Conservation (phyloP, 53 echinoderm and acorn worm genomes). For the Pentamera pediparva region DNA sequence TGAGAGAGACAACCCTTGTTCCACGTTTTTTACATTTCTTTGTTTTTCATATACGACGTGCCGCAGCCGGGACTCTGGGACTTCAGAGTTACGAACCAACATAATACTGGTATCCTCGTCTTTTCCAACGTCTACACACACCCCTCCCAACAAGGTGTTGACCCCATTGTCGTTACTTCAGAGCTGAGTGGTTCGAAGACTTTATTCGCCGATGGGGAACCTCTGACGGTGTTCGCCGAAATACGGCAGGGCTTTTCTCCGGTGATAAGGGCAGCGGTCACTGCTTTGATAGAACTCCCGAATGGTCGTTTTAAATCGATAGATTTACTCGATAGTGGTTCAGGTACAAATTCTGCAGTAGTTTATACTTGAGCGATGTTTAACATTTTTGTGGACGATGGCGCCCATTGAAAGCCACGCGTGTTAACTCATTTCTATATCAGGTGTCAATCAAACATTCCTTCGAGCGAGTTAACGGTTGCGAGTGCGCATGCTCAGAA, state of each 20-base stretch:
- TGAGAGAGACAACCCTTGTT: no score
- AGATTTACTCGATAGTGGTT: no score
- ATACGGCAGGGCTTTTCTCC: slow-evolving; percentile 57
- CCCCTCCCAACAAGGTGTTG: slow-evolving; percentile 24
- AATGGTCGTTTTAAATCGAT: neutral
- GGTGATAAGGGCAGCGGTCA: slow-evolving; percentile 47
- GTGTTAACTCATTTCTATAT: no score
- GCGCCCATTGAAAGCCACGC: no score
- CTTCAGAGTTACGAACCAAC: neutral
- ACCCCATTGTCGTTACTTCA: slow-evolving; percentile 59
- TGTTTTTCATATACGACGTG: no score
- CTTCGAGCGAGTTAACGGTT: no score
- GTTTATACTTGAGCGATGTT: no score
- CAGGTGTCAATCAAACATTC: no score
- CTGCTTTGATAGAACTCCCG: slow-evolving; percentile 50
- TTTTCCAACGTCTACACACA: slow-evolving; percentile 33
- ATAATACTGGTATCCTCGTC: neutral
- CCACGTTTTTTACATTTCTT: no score
- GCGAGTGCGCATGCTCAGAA: no score
- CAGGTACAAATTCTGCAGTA: no score
- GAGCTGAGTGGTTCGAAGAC: slow-evolving; percentile 50
- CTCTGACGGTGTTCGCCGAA: slow-evolving; percentile 46
- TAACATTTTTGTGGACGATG: no score
- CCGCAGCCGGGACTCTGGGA: neutral
- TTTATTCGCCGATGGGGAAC: slow-evolving; percentile 26